Evolutionary conservation across 2,797 vertebrate species (phyloP), one percentile per base, ranked within the genome.

Genomic region (Chelidonichthys spinosus): DNA sequence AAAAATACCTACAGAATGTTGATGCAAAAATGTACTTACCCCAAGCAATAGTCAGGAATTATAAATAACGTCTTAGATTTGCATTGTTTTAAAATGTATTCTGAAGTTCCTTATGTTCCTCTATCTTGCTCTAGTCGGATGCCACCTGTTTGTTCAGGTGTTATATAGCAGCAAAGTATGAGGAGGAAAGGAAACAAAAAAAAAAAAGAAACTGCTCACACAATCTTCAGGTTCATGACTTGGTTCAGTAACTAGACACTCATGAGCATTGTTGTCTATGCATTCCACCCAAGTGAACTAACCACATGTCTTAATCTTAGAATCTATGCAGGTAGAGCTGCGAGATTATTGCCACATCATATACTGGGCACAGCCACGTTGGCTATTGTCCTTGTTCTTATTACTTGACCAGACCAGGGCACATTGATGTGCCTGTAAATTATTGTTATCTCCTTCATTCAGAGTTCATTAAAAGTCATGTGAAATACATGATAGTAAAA

Each of bases 241-340:
- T 37, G 33, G 11, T 66, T 25, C 25, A 33, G n/a, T 25, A 0
- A 25, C 17, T 13, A 1, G 37, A 52, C 9, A 42, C 4, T 32
- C 37, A 46, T 63, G 60, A 14, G 37, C 13, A 11, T 8, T 35
- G 3, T 62, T 66, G 11, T 69, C 52, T 4, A 11, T 66, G 36
- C 71, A 67, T 85, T 78, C 76, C 73, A 46, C 3, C 25, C 18
- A 47, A 17, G 44, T 80, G 25, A 43, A 42, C 42, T 25, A 25
- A 25, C 25, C 25, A 25, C 25, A 25, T 25, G 25, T 25, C 25
- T 1, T 25, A 25, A 25, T 25, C 25, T 25, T 25, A 25, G 25
- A 25, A 25, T 25, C 25, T 25, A 25, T 25, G 25, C 25, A 25
- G 25, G 25, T 25, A 25, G 25, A 25, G 25, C 25, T 25, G 25